A percentile compares a stretch with the other conserved stretches of the same genome.
Evolutionary conservation across 2,113 vertebrate species (phyloP).

Genomic region (Platysteira castanea): DNA sequence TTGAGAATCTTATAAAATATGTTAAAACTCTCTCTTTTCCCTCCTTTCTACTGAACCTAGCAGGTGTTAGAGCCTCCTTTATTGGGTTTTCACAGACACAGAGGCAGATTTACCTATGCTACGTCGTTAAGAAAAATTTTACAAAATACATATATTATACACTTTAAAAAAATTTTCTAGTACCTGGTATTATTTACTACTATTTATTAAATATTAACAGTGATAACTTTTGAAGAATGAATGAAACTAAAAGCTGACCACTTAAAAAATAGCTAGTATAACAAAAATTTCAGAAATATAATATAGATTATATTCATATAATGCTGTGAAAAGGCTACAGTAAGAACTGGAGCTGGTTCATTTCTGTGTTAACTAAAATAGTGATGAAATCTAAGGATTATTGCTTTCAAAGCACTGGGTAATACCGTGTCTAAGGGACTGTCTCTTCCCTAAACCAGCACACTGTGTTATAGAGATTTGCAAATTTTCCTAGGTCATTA

Average conservation of each 20-base stretch:
- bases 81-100: no score
- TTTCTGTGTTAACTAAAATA: not conserved
- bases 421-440: rapidly evolving
- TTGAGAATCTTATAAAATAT: no score
- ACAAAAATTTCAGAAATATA: not conserved
- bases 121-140: not conserved
- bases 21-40: no score
- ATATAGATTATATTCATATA: not conserved
- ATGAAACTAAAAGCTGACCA: not conserved
- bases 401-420: not conserved
- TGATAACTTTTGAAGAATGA: not conserved
- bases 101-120: not conserved
- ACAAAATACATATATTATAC: not conserved
- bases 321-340: not conserved
- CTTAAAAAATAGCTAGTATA: not conserved
- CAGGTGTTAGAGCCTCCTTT: no score
- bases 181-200: not conserved
- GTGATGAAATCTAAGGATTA: not conserved
- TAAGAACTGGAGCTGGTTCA: not conserved
- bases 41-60: no score
- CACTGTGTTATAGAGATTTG: not conserved
- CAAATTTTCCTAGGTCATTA: not conserved
- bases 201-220: not conserved
- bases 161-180: not conserved
- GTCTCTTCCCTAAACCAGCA: not conserved